Evolutionary conservation across 2,797 vertebrate genomes (phyloP).

Genomic region (Dendrocincla fuliginosa): DNA sequence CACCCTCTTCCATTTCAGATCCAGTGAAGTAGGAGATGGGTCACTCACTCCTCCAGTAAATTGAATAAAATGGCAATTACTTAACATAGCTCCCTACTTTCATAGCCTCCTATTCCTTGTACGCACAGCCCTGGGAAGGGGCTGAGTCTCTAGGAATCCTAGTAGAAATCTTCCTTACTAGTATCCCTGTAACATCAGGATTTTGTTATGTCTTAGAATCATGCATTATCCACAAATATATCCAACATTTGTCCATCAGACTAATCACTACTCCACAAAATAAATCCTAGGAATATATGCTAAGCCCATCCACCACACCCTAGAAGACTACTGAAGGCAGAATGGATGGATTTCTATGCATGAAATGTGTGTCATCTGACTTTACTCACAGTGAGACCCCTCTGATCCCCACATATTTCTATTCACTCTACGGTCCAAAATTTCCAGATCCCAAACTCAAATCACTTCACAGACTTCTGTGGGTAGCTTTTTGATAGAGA

Average conservation of each 20-base stretch:
- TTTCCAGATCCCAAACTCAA: neutral
- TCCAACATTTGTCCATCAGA: neutral
- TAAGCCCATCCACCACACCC: neutral
- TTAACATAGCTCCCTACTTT: neutral
- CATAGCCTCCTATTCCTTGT: neutral
- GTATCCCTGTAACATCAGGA: neutral
- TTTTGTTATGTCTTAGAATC: neutral
- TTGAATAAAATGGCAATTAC: neutral
- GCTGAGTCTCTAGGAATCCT: neutral
- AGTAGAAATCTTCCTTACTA: neutral
- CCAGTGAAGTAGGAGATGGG: neutral
- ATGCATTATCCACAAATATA: neutral
- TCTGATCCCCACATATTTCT: neutral
- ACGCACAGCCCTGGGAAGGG: fast-evolving
- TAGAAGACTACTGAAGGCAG: neutral
- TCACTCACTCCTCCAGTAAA: neutral
- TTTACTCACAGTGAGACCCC: neutral
- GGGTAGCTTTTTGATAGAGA: neutral
- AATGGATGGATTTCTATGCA: neutral
- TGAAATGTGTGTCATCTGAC: neutral
- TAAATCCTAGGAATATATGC: neutral
- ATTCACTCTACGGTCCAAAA: neutral
- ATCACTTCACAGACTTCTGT: neutral
- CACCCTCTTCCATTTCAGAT: neutral
- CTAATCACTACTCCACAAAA: neutral